A percentile compares a stretch with the other conserved stretches of the same genome.
phyloP scores from a whole-genome alignment of 1,140 invertebrate genomes.

The Cotesia chilonis region DNA sequence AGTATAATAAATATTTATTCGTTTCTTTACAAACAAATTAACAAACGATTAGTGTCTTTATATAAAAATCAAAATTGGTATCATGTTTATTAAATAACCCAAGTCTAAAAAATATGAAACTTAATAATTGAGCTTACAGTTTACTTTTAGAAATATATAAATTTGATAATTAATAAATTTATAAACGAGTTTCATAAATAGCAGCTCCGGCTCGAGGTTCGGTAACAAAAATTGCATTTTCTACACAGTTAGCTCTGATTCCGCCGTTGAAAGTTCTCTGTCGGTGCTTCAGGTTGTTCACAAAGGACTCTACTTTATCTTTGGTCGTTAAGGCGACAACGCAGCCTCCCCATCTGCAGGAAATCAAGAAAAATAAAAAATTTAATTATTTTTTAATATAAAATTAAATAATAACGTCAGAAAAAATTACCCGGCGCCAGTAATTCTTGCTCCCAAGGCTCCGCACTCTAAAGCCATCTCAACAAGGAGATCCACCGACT shows the following conservation, averaged over 20 bases:
- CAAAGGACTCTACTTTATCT: conserved; percentile 74
- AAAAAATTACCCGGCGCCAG: conserved; percentile 83
- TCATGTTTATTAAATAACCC: too few species aligned
- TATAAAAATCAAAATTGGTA: too few species aligned
- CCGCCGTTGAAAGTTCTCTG: conserved; percentile 59
- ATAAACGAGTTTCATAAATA: neutral
- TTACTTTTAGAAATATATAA: too few species aligned
- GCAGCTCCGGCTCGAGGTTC: neutral
- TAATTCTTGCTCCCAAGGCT: conserved; percentile 86
- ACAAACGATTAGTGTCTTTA: too few species aligned
- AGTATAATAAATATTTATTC: too few species aligned
- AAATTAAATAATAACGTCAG: conserved; percentile 23
- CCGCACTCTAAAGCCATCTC: conserved; percentile 76
- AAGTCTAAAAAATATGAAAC: too few species aligned
- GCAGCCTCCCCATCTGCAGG: conserved; percentile 92
- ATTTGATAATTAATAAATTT: too few species aligned
- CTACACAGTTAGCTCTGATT: neutral
- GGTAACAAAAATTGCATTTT: neutral
- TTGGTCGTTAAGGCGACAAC: conserved; percentile 84
- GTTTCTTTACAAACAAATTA: too few species aligned
- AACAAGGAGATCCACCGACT: conserved; percentile 86
- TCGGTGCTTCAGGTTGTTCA: conserved; percentile 74
- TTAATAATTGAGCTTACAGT: too few species aligned
- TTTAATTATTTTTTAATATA: conserved; percentile 16
- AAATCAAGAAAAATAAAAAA: conserved; percentile 32